Percentiles rank a stretch among this genome's conserved stretches.
phyloP scores from a whole-genome alignment of 1,140 invertebrate species.

The Dendroctonus valens region DNA sequence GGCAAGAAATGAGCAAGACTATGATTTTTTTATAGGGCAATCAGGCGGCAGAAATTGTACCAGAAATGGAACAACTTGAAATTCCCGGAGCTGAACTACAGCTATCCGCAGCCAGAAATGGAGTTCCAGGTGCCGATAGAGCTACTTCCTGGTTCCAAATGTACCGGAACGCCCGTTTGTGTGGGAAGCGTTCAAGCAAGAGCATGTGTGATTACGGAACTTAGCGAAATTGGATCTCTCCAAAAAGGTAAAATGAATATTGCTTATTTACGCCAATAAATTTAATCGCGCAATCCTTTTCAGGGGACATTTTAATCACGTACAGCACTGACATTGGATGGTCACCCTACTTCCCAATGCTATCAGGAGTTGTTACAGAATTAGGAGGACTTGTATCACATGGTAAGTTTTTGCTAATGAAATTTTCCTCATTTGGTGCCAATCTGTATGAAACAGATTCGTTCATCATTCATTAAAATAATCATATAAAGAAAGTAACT shows the following conservation, averaged over 20 bases:
- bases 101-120: conserved; percentile 55
- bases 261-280: too few species aligned
- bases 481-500: not conserved
- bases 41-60: conserved; percentile 60
- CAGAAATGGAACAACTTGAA: conserved; percentile 57
- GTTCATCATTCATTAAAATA: not conserved
- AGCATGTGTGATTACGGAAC: conserved; percentile 66
- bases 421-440: too few species aligned
- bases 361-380: conserved; percentile 80
- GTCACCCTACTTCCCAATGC: conserved; percentile 82
- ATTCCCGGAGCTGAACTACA: conserved; percentile 65
- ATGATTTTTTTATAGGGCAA: conserved; percentile 56
- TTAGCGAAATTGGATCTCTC: conserved; percentile 49
- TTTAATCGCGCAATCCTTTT: conserved; percentile 2
- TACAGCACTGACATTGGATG: conserved; percentile 80
- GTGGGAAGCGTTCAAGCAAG: conserved; percentile 63
- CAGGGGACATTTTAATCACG: conserved; percentile 77
- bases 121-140: conserved; percentile 12
- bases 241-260: conserved; percentile 35
- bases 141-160: conserved; percentile 37
- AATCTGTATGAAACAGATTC: not conserved
- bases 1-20: not conserved
- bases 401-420: conserved; percentile 53
- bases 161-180: conserved; percentile 70
- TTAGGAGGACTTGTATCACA: conserved; percentile 83